Evolutionary conservation across 2,888 invertebrate genomes (phyloP).

Genomic region (Plagodis pulveraria): DNA sequence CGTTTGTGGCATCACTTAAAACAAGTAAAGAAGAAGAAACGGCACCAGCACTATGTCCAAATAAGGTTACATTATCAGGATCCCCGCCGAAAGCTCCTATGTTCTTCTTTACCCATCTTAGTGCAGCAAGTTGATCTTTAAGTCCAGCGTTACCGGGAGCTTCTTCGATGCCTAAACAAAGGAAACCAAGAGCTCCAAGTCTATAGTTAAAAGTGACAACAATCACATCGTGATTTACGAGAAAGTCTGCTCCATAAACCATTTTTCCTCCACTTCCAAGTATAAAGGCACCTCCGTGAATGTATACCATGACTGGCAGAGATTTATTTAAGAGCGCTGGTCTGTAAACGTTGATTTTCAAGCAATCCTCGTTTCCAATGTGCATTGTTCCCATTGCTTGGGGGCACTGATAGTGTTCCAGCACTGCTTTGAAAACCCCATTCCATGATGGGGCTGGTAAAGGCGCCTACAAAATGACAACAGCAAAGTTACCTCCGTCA

Average conservation of each 20-base stretch:
- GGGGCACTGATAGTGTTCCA: slow-evolving; percentile 46
- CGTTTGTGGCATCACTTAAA: slow-evolving; percentile 51
- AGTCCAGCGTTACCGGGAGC: slow-evolving; percentile 69
- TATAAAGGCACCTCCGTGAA: slow-evolving; percentile 71
- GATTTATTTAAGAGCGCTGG: slow-evolving; percentile 48
- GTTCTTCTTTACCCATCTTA: slow-evolving; percentile 67
- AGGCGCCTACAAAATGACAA: slow-evolving; percentile 55
- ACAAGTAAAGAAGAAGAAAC: slow-evolving; percentile 55
- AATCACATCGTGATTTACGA: slow-evolving; percentile 63
- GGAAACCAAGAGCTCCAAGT: slow-evolving; percentile 62
- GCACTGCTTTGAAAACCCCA: slow-evolving; percentile 61
- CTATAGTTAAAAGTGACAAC: slow-evolving; percentile 70
- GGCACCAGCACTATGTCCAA: slow-evolving; percentile 69
- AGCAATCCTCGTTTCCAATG: slow-evolving; percentile 62
- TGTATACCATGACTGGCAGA: slow-evolving; percentile 67
- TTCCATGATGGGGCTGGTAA: slow-evolving; percentile 64
- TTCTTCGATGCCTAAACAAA: slow-evolving; percentile 63
- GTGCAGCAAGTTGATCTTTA: slow-evolving; percentile 67
- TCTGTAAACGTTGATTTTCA: slow-evolving; percentile 66
- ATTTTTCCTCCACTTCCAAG: slow-evolving; percentile 67
- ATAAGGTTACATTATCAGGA: slow-evolving; percentile 63
- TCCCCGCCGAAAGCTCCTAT: slow-evolving; percentile 69
- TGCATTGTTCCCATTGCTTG: slow-evolving; percentile 6
- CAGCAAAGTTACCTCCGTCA: slow-evolving; percentile 27
- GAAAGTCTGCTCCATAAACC: slow-evolving; percentile 59